phyloP scores from a whole-genome alignment of 2,888 invertebrate genomes.

The Pristionchus fissidentatus region DNA sequence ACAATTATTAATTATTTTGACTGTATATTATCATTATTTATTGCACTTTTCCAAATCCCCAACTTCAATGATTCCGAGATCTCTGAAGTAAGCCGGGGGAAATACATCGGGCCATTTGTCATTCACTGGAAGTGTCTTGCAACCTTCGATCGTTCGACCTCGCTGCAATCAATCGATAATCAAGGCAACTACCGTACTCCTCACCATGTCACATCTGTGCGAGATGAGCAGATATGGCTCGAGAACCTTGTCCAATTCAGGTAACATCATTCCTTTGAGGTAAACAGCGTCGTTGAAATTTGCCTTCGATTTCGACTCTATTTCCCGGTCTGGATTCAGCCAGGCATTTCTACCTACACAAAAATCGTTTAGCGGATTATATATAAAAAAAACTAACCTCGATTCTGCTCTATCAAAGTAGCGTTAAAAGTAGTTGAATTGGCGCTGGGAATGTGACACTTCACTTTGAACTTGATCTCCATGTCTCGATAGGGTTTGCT shows the following conservation, averaged over 20 bases:
- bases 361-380: neutral
- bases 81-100: neutral
- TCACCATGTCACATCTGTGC: conserved; percentile 14
- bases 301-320: neutral
- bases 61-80: neutral
- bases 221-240: neutral
- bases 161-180: neutral
- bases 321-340: neutral
- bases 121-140: neutral
- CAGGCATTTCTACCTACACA: neutral
- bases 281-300: neutral
- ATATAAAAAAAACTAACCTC: neutral
- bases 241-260: neutral
- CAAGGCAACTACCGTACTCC: neutral
- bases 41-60: neutral
- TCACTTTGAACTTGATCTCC: neutral
- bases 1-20: too few species aligned
- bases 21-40: too few species aligned
- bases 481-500: neutral
- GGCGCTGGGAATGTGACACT: neutral
- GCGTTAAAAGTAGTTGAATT: neutral
- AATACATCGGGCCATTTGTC: conserved; percentile 20
- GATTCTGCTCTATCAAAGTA: neutral
- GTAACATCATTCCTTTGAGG: conserved; percentile 32
- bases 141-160: neutral